phyloP scores from a whole-genome alignment of 2,113 vertebrate genomes.

The Xiphophorus hellerii region DNA sequence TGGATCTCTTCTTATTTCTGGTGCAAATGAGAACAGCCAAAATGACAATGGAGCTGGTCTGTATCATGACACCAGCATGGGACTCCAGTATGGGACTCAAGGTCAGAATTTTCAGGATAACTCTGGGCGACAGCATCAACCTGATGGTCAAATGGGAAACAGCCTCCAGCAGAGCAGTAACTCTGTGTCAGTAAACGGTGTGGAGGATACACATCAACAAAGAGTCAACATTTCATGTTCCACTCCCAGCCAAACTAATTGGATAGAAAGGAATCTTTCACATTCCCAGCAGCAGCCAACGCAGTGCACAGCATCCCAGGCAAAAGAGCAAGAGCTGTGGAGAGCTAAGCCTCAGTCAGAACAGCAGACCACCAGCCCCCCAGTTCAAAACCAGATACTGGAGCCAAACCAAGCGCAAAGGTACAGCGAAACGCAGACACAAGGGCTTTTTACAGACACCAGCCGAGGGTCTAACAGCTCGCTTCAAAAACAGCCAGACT shows the following conservation, averaged over 20 bases:
- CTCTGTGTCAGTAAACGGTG: slow-evolving; percentile 68
- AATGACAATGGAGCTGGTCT: slow-evolving; percentile 58
- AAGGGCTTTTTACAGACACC: slow-evolving; percentile 65
- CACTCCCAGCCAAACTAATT: slow-evolving; percentile 76
- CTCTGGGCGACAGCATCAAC: slow-evolving; percentile 40
- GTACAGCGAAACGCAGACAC: slow-evolving; percentile 63
- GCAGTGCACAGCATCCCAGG: slow-evolving; percentile 57
- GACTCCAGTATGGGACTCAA: slow-evolving; percentile 62
- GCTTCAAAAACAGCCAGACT: slow-evolving; percentile 67
- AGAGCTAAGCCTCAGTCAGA: slow-evolving; percentile 67
- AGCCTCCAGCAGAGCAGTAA: slow-evolving; percentile 45
- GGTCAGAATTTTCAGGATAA: slow-evolving; percentile 58
- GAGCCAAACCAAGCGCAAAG: slow-evolving; percentile 72
- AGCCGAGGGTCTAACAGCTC: slow-evolving; percentile 61
- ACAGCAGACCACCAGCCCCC: slow-evolving; percentile 68
- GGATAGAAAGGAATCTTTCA: slow-evolving; percentile 84
- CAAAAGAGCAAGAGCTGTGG: slow-evolving; percentile 73
- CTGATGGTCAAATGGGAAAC: slow-evolving; percentile 43
- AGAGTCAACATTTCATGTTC: slow-evolving; percentile 45
- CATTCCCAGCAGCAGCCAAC: slow-evolving; percentile 65
- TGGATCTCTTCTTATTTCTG: slow-evolving; percentile 66
- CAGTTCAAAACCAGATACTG: slow-evolving; percentile 79
- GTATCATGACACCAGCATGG: slow-evolving; percentile 42
- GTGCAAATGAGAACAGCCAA: slow-evolving; percentile 71
- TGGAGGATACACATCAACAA: slow-evolving; percentile 63